These are phyloP conservation scores for Neosalanx taihuensis DNA, from an alignment of 2,797 vertebrate species.

Conservation along the genomic window DNA sequence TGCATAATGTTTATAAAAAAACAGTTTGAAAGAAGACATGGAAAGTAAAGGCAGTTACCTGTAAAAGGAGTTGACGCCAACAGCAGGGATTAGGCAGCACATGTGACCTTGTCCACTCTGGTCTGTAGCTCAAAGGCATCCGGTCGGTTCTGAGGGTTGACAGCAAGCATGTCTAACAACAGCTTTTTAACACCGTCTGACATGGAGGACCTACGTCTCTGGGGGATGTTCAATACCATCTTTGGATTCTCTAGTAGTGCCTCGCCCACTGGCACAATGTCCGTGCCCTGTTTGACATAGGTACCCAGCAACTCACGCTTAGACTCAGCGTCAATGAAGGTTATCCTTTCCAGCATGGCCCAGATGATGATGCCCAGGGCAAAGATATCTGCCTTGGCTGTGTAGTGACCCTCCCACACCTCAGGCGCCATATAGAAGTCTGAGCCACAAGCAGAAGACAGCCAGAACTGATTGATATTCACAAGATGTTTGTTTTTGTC, in stretches of 20 bases:
- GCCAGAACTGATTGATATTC: conserved; percentile 90
- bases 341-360: conserved; percentile 97
- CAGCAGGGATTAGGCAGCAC: conserved; percentile 76
- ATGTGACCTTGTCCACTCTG: conserved; percentile 89
- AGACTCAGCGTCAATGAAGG: conserved; percentile 91
- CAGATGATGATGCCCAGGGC: conserved; percentile 96
- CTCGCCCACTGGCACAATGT: conserved; percentile 94
- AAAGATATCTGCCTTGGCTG: conserved; percentile 97
- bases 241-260: conserved; percentile 96
- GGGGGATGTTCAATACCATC: conserved; percentile 96
- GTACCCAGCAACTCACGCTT: conserved; percentile 93
- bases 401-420: conserved; percentile 99
- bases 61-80: conserved; percentile 10
- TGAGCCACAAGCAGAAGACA: conserved; percentile 92
- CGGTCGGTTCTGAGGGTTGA: conserved; percentile 93
- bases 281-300: conserved; percentile 87
- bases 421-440: conserved; percentile 97
- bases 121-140: conserved; percentile 90
- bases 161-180: conserved; percentile 93
- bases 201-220: conserved; percentile 92
- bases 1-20: conserved; percentile 27
- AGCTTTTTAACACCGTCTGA: conserved; percentile 88
- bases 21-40: not conserved
- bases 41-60: conserved; percentile 28
- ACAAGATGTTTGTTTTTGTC: conserved; percentile 56